Percentiles rank a stretch among this genome's conserved stretches.
Evolutionary conservation across 2,888 invertebrate genomes (phyloP).

Genomic region (Lepidonotus clava): DNA sequence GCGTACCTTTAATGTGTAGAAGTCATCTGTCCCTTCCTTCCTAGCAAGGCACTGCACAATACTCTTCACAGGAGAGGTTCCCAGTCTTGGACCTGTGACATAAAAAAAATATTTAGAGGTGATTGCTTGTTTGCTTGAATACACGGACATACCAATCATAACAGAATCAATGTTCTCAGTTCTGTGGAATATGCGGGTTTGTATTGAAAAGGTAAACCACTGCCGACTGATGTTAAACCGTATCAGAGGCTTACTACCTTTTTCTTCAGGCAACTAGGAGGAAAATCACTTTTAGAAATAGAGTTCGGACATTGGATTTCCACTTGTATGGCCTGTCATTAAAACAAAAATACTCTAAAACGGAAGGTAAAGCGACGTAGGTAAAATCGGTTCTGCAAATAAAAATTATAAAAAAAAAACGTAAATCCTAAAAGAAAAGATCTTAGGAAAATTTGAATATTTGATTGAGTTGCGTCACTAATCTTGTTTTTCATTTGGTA

Average conservation of each 20-base stretch:
- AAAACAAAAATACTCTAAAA: not conserved
- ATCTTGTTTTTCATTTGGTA: no score
- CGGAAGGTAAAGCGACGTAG: not conserved
- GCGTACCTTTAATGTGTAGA: slow-evolving; percentile 86
- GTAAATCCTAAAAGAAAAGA: not conserved
- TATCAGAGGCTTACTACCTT: no score
- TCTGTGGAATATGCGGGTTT: not conserved
- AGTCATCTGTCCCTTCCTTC: slow-evolving; percentile 86
- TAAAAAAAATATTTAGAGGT: not conserved
- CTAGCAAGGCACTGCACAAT: slow-evolving; percentile 89
- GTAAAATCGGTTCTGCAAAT: not conserved
- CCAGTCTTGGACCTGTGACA: slow-evolving; percentile 84
- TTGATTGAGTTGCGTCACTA: no score
- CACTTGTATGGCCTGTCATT: no score
- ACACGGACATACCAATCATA: not conserved
- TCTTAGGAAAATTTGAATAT: not conserved
- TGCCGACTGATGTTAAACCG: no score
- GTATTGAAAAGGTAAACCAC: not conserved
- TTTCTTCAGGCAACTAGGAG: no score
- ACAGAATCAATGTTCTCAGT: not conserved
- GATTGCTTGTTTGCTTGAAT: not conserved
- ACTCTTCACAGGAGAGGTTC: slow-evolving; percentile 88
- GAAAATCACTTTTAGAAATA: no score
- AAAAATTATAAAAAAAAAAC: not conserved
- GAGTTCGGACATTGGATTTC: no score